Evolutionary conservation across 2,797 vertebrate genomes (phyloP).

Genomic region (Apodemus agrarius): DNA sequence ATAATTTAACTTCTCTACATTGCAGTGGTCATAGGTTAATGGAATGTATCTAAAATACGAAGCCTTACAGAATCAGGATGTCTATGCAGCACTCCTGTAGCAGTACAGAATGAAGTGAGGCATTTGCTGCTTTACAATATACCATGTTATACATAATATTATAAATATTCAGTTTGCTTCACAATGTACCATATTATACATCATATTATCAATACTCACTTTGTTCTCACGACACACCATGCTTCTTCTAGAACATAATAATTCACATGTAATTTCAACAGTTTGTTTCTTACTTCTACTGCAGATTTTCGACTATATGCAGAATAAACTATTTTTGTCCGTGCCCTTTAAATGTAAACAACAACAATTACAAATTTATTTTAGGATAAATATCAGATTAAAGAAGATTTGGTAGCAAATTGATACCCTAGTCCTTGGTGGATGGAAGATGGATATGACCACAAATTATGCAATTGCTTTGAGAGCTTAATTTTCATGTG

Average conservation of each 20-base stretch:
- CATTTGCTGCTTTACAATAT: background rate
- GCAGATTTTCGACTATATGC: constrained; percentile 94
- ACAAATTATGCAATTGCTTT: background rate
- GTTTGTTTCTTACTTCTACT: constrained; percentile 89
- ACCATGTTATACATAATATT: background rate
- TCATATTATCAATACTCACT: constrained; percentile 84
- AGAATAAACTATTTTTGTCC: constrained; percentile 94
- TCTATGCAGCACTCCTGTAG: background rate
- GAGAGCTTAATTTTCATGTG: background rate
- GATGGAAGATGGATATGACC: background rate
- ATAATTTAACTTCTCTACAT: constrained; percentile 21
- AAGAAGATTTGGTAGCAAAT: constrained; percentile 21
- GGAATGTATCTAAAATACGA: background rate
- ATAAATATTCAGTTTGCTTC: constrained; percentile 75
- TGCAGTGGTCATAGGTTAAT: background rate
- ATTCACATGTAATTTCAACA: constrained; percentile 90
- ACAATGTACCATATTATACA: background rate
- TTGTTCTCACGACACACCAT: constrained; percentile 93
- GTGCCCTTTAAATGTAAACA: constrained; percentile 86
- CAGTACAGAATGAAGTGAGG: background rate
- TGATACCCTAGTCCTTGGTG: background rate
- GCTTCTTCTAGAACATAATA: constrained; percentile 94
- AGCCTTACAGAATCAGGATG: background rate
- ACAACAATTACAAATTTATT: constrained; percentile 22
- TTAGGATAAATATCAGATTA: constrained; percentile 42